Conservation (phyloP, 2,888 invertebrate species). For the Eupeodes latifasciatus region DNA sequence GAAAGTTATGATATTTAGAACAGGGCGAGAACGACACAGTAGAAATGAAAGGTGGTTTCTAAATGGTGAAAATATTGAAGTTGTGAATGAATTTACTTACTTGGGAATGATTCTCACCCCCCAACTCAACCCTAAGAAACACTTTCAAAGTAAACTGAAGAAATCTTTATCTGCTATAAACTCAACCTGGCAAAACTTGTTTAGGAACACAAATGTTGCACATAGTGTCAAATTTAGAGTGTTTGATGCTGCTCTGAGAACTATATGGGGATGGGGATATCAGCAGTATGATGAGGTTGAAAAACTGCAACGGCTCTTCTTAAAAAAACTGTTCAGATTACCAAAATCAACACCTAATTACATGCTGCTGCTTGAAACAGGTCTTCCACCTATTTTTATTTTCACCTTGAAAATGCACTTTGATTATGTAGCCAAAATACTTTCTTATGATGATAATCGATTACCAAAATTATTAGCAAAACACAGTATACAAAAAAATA, state of each 20-base stretch:
- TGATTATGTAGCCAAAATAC: too few relatives aligned
- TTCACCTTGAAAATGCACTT: neutral
- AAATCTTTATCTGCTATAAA: neutral
- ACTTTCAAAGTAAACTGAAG: neutral
- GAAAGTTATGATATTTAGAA: neutral
- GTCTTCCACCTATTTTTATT: neutral
- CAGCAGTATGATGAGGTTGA: neutral
- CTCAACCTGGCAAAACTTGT: neutral
- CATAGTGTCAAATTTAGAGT: slow-evolving; percentile 1
- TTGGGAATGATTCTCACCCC: neutral
- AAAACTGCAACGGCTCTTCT: neutral
- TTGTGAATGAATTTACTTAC: too few relatives aligned
- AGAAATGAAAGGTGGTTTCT: too few relatives aligned
- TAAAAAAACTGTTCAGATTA: neutral
- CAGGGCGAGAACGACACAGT: too few relatives aligned
- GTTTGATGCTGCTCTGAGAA: neutral
- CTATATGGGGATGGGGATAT: neutral
- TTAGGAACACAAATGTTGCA: neutral
- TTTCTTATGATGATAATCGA: too few relatives aligned
- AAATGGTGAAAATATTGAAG: too few relatives aligned
- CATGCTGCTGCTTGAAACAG: neutral
- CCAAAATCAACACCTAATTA: neutral
- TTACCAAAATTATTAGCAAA: too few relatives aligned
- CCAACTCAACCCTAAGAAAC: slow-evolving; percentile 2
- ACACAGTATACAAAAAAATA: too few relatives aligned